phyloP scores from a whole-genome alignment of 2,888 invertebrate genomes.

The Pelosia muscerda region DNA sequence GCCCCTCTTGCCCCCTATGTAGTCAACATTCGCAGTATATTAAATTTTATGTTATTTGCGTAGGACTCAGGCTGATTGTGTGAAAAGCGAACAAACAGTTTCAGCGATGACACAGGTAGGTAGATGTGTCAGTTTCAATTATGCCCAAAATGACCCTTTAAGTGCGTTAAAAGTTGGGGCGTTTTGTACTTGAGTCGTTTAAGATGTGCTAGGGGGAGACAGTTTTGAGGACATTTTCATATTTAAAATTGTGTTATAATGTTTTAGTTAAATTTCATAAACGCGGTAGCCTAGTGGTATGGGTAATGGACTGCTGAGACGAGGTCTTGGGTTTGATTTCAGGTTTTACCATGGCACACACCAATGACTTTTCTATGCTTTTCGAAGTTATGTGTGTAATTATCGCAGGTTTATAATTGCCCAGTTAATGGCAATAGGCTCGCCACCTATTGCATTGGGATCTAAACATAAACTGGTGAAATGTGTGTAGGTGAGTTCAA shows the following conservation, averaged over 20 bases:
- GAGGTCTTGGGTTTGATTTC: no score
- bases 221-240: neutral
- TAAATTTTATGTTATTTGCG: slow-evolving; percentile 61
- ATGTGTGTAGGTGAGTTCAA: no score
- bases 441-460: no score
- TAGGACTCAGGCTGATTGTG: slow-evolving; percentile 45
- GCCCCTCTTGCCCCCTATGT: slow-evolving; percentile 9
- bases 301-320: no score
- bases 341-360: no score
- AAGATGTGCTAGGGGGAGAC: neutral
- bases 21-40: slow-evolving; percentile 38
- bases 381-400: no score
- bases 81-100: slow-evolving; percentile 27
- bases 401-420: no score
- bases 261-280: neutral
- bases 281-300: no score
- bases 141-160: slow-evolving; percentile 20
- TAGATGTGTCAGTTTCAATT: slow-evolving; percentile 26
- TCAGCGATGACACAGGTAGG: slow-evolving; percentile 23
- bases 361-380: no score
- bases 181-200: slow-evolving; percentile 7
- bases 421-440: no score
- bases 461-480: no score
- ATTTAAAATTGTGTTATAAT: neutral
- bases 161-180: slow-evolving; percentile 21